Base-by-base conservation (phyloP, 1,140 invertebrate species). In the Platorchestia sp. region DNA sequence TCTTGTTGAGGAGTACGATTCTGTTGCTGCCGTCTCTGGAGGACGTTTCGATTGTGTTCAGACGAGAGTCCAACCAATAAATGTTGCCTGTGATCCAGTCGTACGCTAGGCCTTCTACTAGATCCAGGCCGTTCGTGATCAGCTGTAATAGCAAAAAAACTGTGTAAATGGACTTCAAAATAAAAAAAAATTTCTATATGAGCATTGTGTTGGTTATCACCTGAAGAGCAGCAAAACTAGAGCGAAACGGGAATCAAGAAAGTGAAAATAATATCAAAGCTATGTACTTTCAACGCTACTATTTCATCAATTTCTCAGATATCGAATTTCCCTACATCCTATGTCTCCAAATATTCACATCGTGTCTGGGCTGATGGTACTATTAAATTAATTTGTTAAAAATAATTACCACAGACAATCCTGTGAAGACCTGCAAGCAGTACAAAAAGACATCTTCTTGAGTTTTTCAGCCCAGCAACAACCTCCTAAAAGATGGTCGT, bases 11-110 rank as follows among this genome's bases (percentile, higher is more conserved):
- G 0, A 99, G 97, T 0, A 99, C 98, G 96, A 99, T 98, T 90
- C 99, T 97, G 96, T 98, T 98, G 0, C 98, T 97, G 0, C 99
- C 99, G 96, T 99, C 98, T 97, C 99, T 98, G 95, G 98, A 98
- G 0, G 98, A 98, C 0, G 99, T 99, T 97, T 99, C 99, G 45
- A 99, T 98, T 0, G 98, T 99, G 97, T 99, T 99, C 7, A 99
- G 97, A 96, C 99, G 98, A 19, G 99, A 99, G 97, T 99, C 99
- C 45, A 99, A 97, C 99, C 99, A 99, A 97, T 99, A 99, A 0
- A 99, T 97, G 97, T 99, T 99, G 44, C 98, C 98, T 0, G 98
- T 99, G 42, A 99, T 98, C 99, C 99, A 99, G 97, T 99, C 99
- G 96, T 99, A 99, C 0, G 99, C 99, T 27, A 99, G 97, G 0